Evolutionary conservation across 2,888 invertebrate genomes (phyloP).

Genomic region (Stenodera caucasica): DNA sequence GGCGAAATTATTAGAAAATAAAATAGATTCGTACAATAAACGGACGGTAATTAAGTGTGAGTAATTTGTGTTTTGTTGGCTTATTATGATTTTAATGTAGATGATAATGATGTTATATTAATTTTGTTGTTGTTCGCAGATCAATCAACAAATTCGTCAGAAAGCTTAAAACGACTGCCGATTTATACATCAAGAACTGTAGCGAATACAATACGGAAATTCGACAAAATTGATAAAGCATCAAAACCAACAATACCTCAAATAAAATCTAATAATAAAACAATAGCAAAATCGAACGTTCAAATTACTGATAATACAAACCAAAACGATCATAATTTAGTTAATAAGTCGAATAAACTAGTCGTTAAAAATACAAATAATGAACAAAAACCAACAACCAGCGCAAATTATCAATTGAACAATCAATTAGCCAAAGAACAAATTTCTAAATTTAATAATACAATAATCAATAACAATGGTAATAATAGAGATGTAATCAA

Average conservation of each 20-base stretch:
- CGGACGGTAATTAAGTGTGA: slow-evolving; percentile 1
- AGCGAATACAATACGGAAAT: slow-evolving; percentile 51
- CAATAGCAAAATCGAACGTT: background rate
- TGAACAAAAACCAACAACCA: background rate
- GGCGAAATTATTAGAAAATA: slow-evolving; percentile 4
- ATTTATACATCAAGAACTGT: slow-evolving; percentile 48
- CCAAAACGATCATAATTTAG: background rate
- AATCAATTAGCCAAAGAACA: slow-evolving; percentile 49
- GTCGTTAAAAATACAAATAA: background rate
- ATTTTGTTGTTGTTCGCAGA: slow-evolving; percentile 34
- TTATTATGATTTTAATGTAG: slow-evolving; percentile 8
- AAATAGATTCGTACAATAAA: slow-evolving; percentile 1
- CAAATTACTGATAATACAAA: background rate
- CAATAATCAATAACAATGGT: slow-evolving; percentile 11
- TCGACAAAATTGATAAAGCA: slow-evolving; percentile 41
- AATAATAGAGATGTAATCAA: slow-evolving; percentile 24
- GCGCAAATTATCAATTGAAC: background rate
- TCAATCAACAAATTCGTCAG: slow-evolving; percentile 46
- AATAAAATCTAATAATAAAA: background rate
- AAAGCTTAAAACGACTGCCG: slow-evolving; percentile 47
- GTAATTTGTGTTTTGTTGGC: slow-evolving; percentile 10
- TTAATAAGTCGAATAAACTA: background rate
- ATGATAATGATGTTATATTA: slow-evolving; percentile 3
- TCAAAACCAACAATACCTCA: slow-evolving; percentile 25
- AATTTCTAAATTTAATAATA: slow-evolving; percentile 34